phyloP scores from a whole-genome alignment of 2,797 vertebrate species.

The Anguilla megastoma region DNA sequence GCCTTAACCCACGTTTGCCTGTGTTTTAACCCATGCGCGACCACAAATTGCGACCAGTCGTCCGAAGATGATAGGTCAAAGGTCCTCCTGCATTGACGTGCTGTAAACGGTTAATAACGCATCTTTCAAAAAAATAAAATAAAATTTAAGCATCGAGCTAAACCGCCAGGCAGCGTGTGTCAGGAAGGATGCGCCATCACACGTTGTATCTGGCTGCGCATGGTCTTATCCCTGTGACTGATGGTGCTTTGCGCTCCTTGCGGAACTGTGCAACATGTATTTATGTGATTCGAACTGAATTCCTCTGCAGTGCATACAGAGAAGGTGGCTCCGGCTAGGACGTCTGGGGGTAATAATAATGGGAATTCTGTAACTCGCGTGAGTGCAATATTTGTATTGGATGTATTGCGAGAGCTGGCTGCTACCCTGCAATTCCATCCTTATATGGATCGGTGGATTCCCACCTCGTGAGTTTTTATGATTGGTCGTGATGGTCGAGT shows the following conservation, averaged over 20 bases:
- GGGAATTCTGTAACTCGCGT: background rate
- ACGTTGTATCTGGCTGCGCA: background rate
- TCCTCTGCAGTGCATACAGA: background rate
- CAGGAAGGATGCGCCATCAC: background rate
- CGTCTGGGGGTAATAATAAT: background rate
- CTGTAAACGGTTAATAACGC: background rate
- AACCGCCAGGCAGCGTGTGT: background rate
- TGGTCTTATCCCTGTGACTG: background rate
- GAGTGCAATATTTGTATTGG: background rate
- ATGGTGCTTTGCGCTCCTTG: slow-evolving; percentile 1
- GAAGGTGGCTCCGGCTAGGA: background rate
- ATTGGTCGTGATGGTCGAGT: background rate
- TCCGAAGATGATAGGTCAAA: background rate
- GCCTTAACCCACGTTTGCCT: background rate
- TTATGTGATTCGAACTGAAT: background rate
- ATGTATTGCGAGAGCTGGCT: background rate
- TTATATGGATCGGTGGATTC: background rate
- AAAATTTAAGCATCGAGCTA: background rate
- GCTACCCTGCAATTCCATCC: background rate
- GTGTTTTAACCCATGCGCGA: background rate
- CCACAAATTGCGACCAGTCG: background rate
- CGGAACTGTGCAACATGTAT: slow-evolving; percentile 1
- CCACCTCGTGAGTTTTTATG: background rate
- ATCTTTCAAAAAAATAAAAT: background rate
- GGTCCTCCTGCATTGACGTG: background rate